Base-by-base conservation (phyloP, 1,140 invertebrate genomes). In the Mycetomoellerius zeteki region DNA sequence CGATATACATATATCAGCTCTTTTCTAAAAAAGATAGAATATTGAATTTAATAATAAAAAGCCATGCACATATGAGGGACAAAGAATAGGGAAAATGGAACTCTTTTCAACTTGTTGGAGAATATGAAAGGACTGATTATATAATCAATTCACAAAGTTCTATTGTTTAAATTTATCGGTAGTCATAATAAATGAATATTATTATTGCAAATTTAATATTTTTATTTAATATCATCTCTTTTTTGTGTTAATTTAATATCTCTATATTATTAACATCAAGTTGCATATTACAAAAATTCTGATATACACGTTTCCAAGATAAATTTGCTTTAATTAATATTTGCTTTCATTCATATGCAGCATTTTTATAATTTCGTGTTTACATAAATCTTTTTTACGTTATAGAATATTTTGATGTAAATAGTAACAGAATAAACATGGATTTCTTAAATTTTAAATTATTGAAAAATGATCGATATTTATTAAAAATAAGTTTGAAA, bases 11-110 rank as follows among this genome's bases (percentile, higher is more conserved):
- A 37, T 27, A 64, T 82, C 24, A 60, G 7, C 5, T 21, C 8
- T 72, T 72, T 60, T 67, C 0, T 21, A 47, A 4, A 12, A 33
- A 52, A 73, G 67, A 43, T 73, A 73, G 14, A 10, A 33, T 60
- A 67, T 84, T 43, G n/a, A 73, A 84, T 84, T 84, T 27, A 62
- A 60, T 81, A 71, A 81, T 84, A 84, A 60, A 73, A 73, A 43
- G 50, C 54, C 12, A 60, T 47, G 16, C 52, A 73, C 52, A 73
- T 60, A 60, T 24, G 54, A 16, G 43, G 24, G 56, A n/a, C 14
- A 84, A 84, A 84, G 37, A 54, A 84, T 82, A 24, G 37, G 4
- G 19, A 47, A 21, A 56, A 72, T 43, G 24, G 37, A 82, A 82
- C 30, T 47, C 56, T 60, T 71, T 73, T 82, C 7, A 56, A 50